A percentile compares a stretch with the other conserved stretches of the same genome.
Conservation (phyloP, 1,140 invertebrate genomes). For the Nebria ingens region DNA sequence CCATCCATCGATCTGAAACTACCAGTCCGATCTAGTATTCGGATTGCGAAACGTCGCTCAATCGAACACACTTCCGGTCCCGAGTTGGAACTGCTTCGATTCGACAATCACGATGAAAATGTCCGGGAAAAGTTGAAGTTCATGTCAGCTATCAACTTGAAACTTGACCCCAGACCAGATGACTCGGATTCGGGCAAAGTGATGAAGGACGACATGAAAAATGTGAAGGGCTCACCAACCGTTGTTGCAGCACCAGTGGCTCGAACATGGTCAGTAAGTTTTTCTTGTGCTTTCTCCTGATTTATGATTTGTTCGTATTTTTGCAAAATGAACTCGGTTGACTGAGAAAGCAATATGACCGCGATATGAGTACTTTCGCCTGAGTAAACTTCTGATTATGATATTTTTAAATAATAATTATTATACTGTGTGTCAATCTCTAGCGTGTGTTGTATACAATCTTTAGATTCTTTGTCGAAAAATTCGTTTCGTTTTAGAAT, state of each 20-base stretch:
- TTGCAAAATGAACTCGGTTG: no score
- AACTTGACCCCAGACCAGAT: not conserved
- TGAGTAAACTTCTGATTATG: no score
- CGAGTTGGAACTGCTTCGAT: not conserved
- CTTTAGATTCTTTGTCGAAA: no score
- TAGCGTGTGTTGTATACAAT: no score
- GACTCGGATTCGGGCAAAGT: not conserved
- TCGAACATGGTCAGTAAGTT: not conserved
- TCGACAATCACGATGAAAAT: not conserved
- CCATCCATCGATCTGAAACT: slow-evolving; percentile 12
- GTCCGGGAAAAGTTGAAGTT: not conserved
- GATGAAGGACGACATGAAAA: not conserved
- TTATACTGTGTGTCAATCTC: no score
- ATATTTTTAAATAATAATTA: no score
- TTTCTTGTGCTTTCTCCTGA: not conserved
- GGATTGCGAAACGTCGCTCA: slow-evolving; percentile 25
- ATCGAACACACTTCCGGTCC: not conserved
- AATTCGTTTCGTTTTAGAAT: no score
- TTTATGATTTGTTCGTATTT: not conserved
- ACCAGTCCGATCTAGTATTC: slow-evolving; percentile 24
- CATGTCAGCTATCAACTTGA: not conserved
- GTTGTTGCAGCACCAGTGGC: not conserved
- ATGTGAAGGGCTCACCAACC: not conserved
- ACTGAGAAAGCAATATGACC: no score
- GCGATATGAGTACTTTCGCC: no score